Evolutionary conservation across 2,797 vertebrate species (phyloP).

Genomic region (Ceryle rudis): DNA sequence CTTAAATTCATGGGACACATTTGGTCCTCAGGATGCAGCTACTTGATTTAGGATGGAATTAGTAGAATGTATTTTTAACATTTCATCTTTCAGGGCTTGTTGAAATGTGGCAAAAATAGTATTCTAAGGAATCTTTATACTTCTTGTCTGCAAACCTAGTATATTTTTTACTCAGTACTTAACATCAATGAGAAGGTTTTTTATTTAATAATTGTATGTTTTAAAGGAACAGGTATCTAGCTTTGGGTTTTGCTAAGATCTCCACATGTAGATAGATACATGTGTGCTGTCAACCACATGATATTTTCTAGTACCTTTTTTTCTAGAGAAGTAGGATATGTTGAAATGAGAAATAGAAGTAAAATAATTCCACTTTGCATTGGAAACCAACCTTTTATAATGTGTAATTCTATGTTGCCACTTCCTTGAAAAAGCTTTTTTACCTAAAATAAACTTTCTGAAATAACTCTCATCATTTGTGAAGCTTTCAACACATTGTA

Average conservation of each 20-base stretch:
- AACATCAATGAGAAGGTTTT: neutral
- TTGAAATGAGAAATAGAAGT: neutral
- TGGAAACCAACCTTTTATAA: conserved; percentile 27
- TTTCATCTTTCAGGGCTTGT: neutral
- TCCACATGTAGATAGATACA: fast-evolving
- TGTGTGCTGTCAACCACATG: neutral
- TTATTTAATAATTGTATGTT: neutral
- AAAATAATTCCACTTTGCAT: neutral
- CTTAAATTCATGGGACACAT: neutral
- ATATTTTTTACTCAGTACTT: neutral
- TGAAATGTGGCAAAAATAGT: neutral
- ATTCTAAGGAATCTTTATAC: neutral
- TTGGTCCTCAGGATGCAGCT: neutral
- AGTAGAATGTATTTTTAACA: neutral
- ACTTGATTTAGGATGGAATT: neutral
- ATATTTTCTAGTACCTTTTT: neutral
- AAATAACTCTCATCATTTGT: conserved; percentile 49
- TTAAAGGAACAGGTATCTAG: neutral
- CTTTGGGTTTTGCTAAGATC: neutral
- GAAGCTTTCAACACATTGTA: conserved; percentile 49
- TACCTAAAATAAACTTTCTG: conserved; percentile 50
- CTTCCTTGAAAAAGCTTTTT: neutral
- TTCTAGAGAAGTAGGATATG: neutral
- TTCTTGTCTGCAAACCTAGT: neutral
- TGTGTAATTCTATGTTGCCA: neutral